Percentiles rank a stretch among this genome's conserved stretches.
phyloP scores from a whole-genome alignment of 2,113 vertebrate species.

The Rhinogobius similis region DNA sequence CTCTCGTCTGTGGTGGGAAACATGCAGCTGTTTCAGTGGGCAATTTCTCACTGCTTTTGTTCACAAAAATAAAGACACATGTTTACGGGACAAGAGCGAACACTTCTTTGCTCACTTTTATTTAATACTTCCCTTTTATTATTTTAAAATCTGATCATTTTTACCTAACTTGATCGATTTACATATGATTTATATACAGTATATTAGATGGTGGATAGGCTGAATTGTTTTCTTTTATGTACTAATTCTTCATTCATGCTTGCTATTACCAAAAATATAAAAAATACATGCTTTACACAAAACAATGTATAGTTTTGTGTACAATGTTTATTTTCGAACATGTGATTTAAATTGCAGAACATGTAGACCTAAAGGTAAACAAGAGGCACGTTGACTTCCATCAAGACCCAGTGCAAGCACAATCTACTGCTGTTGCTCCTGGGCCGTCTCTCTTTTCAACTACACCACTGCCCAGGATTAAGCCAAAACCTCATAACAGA shows the following conservation, averaged over 20 bases:
- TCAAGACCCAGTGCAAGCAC: constrained; percentile 16
- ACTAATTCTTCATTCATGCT: too few relatives aligned
- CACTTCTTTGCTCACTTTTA: neutral
- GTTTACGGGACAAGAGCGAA: neutral
- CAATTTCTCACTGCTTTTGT: constrained; percentile 22
- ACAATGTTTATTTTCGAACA: neutral
- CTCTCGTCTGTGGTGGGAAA: constrained; percentile 61
- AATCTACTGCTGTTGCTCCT: constrained; percentile 39
- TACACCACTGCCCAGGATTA: constrained; percentile 20
- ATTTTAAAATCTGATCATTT: too few relatives aligned
- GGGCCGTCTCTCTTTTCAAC: constrained; percentile 20
- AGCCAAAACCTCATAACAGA: constrained; percentile 19
- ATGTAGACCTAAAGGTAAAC: constrained; percentile 24
- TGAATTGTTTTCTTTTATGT: neutral
- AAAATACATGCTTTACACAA: too few relatives aligned
- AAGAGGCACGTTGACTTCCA: constrained; percentile 20
- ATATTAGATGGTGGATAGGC: neutral
- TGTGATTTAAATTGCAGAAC: neutral
- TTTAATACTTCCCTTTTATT: neutral
- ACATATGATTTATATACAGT: too few relatives aligned
- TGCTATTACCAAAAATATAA: neutral
- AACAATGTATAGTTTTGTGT: too few relatives aligned
- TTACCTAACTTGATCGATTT: too few relatives aligned
- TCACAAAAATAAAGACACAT: constrained; percentile 57
- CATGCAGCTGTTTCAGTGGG: constrained; percentile 69